Percentiles rank a stretch among this genome's conserved stretches.
Conservation (phyloP, 2,797 vertebrate genomes). For the Diplodus sargus region DNA sequence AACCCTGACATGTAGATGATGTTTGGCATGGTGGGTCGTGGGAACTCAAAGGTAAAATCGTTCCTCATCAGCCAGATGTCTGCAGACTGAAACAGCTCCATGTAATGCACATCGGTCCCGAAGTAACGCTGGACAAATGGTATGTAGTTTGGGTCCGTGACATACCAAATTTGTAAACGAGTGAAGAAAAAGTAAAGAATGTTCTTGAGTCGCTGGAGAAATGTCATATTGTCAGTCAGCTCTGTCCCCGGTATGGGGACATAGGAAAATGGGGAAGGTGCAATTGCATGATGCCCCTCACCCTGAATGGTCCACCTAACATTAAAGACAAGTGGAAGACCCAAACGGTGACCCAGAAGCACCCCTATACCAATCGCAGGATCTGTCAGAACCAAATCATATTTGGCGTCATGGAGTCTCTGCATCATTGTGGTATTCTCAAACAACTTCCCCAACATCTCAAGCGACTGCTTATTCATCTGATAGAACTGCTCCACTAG, state of each 20-base stretch:
- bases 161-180: constrained; percentile 23
- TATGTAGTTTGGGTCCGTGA: constrained; percentile 47
- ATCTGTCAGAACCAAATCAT: constrained; percentile 74
- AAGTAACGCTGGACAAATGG: constrained; percentile 72
- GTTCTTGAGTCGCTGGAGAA: constrained; percentile 60
- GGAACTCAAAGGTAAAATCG: constrained; percentile 80
- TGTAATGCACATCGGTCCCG: constrained; percentile 70
- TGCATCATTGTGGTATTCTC: constrained; percentile 64
- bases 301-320: constrained; percentile 73
- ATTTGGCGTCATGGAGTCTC: constrained; percentile 59
- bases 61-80: constrained; percentile 83
- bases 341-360: constrained; percentile 63
- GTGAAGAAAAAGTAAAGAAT: constrained; percentile 40
- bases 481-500: constrained; percentile 13
- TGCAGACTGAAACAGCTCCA: constrained; percentile 75
- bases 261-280: constrained; percentile 73
- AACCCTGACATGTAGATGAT: constrained; percentile 81
- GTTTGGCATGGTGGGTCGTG: constrained; percentile 81
- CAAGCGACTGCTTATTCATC: constrained; percentile 3
- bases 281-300: constrained; percentile 64
- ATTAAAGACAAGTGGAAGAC: constrained; percentile 76
- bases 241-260: constrained; percentile 52
- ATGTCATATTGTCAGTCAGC: constrained; percentile 73
- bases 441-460: constrained; percentile 47
- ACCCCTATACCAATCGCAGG: constrained; percentile 64